Percentiles rank a stretch among this genome's conserved stretches.
phyloP scores from a whole-genome alignment of 2,888 invertebrate genomes.

The Sericinus montela region DNA sequence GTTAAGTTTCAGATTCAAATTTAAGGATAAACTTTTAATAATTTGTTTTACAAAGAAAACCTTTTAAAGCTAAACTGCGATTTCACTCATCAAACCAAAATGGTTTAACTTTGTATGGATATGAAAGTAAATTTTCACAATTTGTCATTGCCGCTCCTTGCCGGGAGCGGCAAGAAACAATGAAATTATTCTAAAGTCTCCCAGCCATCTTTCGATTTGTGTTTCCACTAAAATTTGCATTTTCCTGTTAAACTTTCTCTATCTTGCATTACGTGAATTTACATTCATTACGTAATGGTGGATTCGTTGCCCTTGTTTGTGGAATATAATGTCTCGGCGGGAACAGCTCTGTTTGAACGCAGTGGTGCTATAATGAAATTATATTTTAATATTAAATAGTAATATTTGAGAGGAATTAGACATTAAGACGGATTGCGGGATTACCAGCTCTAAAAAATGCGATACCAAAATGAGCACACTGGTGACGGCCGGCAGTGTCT shows the following conservation, averaged over 20 bases:
- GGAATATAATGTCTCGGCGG: background rate
- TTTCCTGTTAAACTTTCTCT: constrained; percentile 1
- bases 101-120: constrained; percentile 1
- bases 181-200: constrained; percentile 8
- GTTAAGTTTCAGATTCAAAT: too few relatives aligned
- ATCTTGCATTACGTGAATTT: constrained; percentile 4
- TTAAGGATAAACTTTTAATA: too few relatives aligned
- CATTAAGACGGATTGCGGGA: too few relatives aligned
- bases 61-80: background rate
- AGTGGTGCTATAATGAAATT: background rate
- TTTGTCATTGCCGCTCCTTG: background rate
- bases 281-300: constrained; percentile 5
- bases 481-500: too few relatives aligned
- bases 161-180: background rate
- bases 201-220: constrained; percentile 6
- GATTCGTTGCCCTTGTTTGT: background rate
- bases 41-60: background rate
- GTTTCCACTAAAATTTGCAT: constrained; percentile 11
- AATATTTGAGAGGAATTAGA: too few relatives aligned
- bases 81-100: background rate
- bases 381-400: too few relatives aligned
- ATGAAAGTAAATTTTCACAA: background rate
- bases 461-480: too few relatives aligned
- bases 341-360: background rate
- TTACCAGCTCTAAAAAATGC: too few relatives aligned